These are phyloP conservation scores for Babyrousa celebensis DNA, from an alignment of 2,797 vertebrate species.

Conservation along the genomic window DNA sequence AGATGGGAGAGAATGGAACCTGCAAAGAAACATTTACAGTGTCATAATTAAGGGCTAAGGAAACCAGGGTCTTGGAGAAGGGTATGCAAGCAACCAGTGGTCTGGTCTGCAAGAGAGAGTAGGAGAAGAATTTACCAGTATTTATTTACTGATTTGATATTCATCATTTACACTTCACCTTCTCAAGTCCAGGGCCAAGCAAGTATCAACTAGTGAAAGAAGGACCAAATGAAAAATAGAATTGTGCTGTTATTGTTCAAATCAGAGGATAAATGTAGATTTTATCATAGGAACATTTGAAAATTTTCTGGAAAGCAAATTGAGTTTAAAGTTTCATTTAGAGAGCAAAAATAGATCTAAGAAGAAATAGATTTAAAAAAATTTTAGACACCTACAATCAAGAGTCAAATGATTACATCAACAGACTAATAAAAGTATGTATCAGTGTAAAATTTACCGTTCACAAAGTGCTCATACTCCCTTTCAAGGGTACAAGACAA, in stretches of 20 bases:
- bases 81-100: background rate
- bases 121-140: background rate
- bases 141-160: background rate
- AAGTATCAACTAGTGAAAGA: background rate
- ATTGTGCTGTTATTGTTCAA: background rate
- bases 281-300: background rate
- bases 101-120: background rate
- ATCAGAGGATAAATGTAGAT: background rate
- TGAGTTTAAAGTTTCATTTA: background rate
- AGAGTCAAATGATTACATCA: background rate
- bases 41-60: background rate
- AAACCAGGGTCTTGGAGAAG: background rate
- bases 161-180: background rate
- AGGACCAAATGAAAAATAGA: background rate
- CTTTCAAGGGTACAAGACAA: background rate
- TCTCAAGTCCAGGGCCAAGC: slow-evolving; percentile 48
- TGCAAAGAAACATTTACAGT: background rate
- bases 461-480: background rate
- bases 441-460: background rate
- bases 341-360: slow-evolving; percentile 19
- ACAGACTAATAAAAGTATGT: background rate
- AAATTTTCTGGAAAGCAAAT: slow-evolving; percentile 23
- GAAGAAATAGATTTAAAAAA: too few species aligned
- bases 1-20: background rate
- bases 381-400: background rate